Percentiles rank a stretch among this genome's conserved stretches.
Evolutionary conservation across 2,888 invertebrate species (phyloP).

Genomic region (Pollenia labialis): DNA sequence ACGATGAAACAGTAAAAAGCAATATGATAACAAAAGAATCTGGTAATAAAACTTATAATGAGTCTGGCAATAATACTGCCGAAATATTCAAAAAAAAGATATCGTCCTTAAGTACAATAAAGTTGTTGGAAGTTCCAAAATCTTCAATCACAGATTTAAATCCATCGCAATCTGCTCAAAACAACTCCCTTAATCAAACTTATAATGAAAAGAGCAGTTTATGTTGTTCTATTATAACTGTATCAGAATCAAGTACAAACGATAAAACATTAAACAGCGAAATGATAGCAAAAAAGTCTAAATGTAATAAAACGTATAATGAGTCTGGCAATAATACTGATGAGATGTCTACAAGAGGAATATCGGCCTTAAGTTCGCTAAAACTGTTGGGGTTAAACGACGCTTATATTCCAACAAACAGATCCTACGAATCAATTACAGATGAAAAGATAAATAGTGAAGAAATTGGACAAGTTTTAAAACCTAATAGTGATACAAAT

Average conservation of each 20-base stretch:
- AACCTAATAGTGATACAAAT: background rate
- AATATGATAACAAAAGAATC: background rate
- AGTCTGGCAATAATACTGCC: background rate
- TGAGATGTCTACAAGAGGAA: no score
- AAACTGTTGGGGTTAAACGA: slow-evolving; percentile 11
- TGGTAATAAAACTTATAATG: background rate
- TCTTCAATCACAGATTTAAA: no score
- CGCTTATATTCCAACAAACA: background rate
- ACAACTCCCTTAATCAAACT: background rate
- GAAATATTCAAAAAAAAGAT: no score
- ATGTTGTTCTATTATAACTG: background rate
- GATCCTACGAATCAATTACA: background rate
- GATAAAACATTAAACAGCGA: background rate
- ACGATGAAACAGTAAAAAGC: background rate
- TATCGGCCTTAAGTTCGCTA: background rate
- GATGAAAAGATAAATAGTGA: background rate
- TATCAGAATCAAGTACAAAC: background rate
- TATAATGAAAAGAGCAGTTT: background rate
- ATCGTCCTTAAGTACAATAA: no score
- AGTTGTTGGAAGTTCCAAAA: background rate
- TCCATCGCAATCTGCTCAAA: background rate
- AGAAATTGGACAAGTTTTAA: background rate
- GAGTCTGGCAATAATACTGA: background rate
- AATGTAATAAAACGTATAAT: background rate
- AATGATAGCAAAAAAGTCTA: background rate